These are phyloP conservation scores for Drosophila nr. medialis DNA, from an alignment of 2,888 invertebrate genomes.

Conservation along the genomic window DNA sequence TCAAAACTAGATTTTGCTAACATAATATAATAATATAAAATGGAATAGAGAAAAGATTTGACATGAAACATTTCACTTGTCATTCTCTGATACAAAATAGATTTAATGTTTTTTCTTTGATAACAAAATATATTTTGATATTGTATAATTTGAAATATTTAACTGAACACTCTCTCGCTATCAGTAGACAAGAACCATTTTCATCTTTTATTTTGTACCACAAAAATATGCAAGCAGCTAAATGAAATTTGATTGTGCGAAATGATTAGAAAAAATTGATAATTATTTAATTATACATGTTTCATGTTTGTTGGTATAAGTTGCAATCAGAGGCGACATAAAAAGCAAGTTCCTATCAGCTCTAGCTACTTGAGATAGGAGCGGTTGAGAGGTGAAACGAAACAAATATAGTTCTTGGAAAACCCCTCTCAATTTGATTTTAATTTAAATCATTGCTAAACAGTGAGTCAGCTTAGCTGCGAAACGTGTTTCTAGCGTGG, in stretches of 20 bases:
- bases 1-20: not conserved
- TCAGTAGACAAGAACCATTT: not conserved
- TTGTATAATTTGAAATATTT: not conserved
- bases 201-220: slow-evolving; percentile 7
- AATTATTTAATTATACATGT: not conserved
- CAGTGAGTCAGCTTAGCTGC: not conserved
- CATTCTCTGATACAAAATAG: no score
- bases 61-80: not conserved
- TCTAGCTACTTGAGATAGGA: slow-evolving; percentile 2
- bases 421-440: slow-evolving; percentile 2
- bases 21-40: not conserved
- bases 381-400: slow-evolving; percentile 1
- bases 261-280: not conserved
- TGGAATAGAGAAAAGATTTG: not conserved
- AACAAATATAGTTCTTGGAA: slow-evolving; percentile 9
- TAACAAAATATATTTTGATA: not conserved
- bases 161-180: not conserved
- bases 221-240: slow-evolving; percentile 6
- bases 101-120: not conserved
- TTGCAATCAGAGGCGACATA: slow-evolving; percentile 1
- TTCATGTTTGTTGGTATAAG: not conserved
- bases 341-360: not conserved
- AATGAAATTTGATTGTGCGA: slow-evolving; percentile 30
- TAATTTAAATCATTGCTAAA: not conserved
- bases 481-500: not conserved